phyloP scores from a whole-genome alignment of 2,113 vertebrate genomes.

The Ptilorrhoa leucosticta region DNA sequence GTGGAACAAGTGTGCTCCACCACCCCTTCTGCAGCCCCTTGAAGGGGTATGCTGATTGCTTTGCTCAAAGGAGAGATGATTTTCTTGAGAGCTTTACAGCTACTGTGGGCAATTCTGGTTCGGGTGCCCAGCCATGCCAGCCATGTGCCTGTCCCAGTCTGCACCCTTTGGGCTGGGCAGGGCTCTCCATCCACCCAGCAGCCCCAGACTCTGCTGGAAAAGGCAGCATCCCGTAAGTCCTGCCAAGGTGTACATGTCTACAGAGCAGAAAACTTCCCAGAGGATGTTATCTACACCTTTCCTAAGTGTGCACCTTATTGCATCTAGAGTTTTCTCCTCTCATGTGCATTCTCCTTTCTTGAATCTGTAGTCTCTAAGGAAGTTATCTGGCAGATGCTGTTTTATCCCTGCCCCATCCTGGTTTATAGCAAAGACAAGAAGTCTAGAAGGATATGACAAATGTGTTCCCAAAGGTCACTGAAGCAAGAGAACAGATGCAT shows the following conservation, averaged over 20 bases:
- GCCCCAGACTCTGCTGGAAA: neutral
- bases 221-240: neutral
- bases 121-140: neutral
- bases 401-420: neutral
- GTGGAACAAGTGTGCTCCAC: neutral
- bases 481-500: neutral
- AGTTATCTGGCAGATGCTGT: neutral
- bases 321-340: neutral
- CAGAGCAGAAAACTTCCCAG: neutral
- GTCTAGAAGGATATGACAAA: neutral
- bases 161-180: neutral
- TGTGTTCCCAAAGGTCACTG: neutral
- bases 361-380: neutral
- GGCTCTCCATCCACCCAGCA: neutral
- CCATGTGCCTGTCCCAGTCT: neutral
- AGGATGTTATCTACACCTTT: neutral
- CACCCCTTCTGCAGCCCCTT: neutral
- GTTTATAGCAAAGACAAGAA: neutral
- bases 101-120: neutral
- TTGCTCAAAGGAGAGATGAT: neutral
- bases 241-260: accelerated
- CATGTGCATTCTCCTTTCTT: neutral
- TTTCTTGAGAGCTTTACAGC: neutral
- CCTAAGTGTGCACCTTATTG: neutral
- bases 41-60: neutral